phyloP scores from a whole-genome alignment of 2,113 vertebrate species.

The Odontophorus gujanensis region DNA sequence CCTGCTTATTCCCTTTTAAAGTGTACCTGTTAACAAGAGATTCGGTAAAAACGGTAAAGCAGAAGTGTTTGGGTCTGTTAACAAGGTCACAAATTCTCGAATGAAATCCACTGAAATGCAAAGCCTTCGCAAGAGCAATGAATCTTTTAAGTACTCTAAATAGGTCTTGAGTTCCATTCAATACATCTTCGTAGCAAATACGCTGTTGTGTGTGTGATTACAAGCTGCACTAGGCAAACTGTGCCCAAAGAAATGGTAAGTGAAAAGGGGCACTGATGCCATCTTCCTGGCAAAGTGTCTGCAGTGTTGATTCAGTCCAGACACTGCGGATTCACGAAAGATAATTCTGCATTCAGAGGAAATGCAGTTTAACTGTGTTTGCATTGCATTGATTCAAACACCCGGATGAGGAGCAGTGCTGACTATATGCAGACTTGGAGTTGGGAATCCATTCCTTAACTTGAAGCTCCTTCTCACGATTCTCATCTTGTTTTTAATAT shows the following conservation, averaged over 20 bases:
- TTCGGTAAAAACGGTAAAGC: conserved; percentile 21
- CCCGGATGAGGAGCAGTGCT: not conserved
- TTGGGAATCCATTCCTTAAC: not conserved
- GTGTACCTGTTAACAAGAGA: not conserved
- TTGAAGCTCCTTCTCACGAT: not conserved
- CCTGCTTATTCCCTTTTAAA: not conserved
- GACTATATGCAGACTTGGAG: not conserved
- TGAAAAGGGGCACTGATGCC: conserved; percentile 9
- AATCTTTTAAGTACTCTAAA: conserved; percentile 35
- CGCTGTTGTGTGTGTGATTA: not conserved
- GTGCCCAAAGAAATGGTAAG: not conserved
- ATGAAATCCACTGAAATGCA: not conserved
- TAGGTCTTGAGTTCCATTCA: conserved; percentile 28
- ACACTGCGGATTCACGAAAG: not conserved
- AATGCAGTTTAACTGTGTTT: not conserved
- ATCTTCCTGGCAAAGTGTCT: not conserved
- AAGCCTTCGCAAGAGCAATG: not conserved
- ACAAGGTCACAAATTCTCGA: not conserved
- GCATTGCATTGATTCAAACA: not conserved
- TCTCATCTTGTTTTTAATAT: not conserved
- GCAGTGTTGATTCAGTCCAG: not conserved
- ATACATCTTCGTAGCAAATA: conserved; percentile 34
- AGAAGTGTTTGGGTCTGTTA: conserved; percentile 15
- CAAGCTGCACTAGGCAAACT: not conserved
- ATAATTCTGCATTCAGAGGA: conserved; percentile 13